Base-by-base conservation (phyloP, 2,888 invertebrate species). In the Minunthozetes semirufus region DNA sequence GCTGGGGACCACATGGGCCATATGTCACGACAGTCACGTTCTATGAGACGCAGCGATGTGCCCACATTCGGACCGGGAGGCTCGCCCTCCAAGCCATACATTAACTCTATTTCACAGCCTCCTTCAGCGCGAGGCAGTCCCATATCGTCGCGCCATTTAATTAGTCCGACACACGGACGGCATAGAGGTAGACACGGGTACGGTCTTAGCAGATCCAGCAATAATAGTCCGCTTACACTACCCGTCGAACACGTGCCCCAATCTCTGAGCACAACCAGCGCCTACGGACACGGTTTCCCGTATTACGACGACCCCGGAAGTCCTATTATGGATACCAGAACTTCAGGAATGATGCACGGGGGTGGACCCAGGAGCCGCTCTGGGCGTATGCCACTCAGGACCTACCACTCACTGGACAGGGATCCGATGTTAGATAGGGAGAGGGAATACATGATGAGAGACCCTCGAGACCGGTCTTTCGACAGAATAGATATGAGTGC, bases 371-470 rank as follows among this genome's bases (percentile, higher is more conserved):
- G 61, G 15, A 22, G 53, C 46, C 50, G 74, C 63, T 17, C 48
- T 33, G 27, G 75, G 29, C 73, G 77, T 66, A 17, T 72, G 61
- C 80, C 87, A 73, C 78, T 77, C 78, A 83, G 82, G 79, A 84
- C 78, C 74, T 83, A 81, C 80, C 82, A 79, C 76, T 90, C 90
- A 80, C 86, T 91, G 80, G 88, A 89, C 83, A 85, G 88, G 77
- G 87, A 88, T 27, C 79, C 78, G 6, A 29, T 70, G 8, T n/a
- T n/a, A n/a, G 91, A 91, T 83, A 88, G 93, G 80, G 92, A 93
- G 38, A 88, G 93, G 80, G 92, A 93, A 4, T 11, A 42, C 13
- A 42, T 4, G 11, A 29, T 61, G 42, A 42, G 76, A 8, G 76
- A 77, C 56, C 86, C 90, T 84, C 83, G 90, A 82, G 87, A 89